Base-by-base conservation (phyloP, 1,140 invertebrate genomes). In the Ladona fulva region DNA sequence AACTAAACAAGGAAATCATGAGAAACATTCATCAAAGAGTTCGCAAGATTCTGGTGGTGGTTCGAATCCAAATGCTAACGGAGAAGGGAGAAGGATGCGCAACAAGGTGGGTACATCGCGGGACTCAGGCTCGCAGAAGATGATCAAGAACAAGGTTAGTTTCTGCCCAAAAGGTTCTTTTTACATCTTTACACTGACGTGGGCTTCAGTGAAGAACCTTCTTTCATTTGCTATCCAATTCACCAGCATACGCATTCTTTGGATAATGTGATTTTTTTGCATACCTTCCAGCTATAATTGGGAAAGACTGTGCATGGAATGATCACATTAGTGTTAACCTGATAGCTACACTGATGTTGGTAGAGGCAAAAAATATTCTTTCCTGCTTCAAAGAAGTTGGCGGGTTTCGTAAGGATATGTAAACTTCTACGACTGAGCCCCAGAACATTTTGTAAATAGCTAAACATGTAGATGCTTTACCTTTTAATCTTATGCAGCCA, bases 71-170 rank as follows among this genome's bases (percentile, higher is more conserved):
- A 66, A 16, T 22, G 3, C 52, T 19, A 66, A 66, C 14, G 85
- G 90, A 42, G 82, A 87, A 24, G 90, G 90, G 81, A 86, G 90
- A 77, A 87, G 90, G 80, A 91, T 91, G 82, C 86, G 89, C 81
- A 91, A 91, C 82, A 91, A 91, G 86, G 90, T 91, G 84, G 79
- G 37, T 80, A 78, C 78, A 42, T 25, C 75, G 25, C 75, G 42
- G 75, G 25, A 76, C 25, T 37, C 75, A 25, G 75, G 25, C 11
- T 25, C 42, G 25, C 24, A 19, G 52, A 66, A 42, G 75, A 76
- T 76, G 25, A 29, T n/a, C 19, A 76, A n/a, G 24, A 76, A 76
- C 75, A 76, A 76, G 75, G 75, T 76, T 76, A 76, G 75, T 76
- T 29, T 76, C 19, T 7, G 24, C 3, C 22, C 25, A 3, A 76